A percentile compares a stretch with the other conserved stretches of the same genome.
Evolutionary conservation across 1,140 invertebrate genomes (phyloP).

Genomic region (Parasteatoda tepidariorum): DNA sequence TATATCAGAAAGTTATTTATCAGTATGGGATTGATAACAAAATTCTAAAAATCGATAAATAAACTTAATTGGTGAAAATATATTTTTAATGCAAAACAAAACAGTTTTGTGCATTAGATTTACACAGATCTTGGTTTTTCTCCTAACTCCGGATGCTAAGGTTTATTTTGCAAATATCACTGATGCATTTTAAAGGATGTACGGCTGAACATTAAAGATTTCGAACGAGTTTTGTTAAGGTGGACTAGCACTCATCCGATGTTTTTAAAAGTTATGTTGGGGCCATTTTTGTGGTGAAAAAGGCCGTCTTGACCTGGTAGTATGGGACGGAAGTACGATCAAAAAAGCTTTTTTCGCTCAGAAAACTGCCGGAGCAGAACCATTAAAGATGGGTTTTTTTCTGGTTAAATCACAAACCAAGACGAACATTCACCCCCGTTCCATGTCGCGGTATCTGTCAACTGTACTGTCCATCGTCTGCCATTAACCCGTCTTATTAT

Average conservation of each 20-base stretch:
- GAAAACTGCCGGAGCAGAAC: slow-evolving; percentile 59
- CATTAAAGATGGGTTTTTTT: slow-evolving; percentile 57
- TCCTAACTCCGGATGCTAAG: no score
- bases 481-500: slow-evolving; percentile 51
- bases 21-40: no score
- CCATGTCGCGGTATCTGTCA: slow-evolving; percentile 40
- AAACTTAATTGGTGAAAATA: no score
- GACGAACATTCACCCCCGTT: slow-evolving; percentile 52
- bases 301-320: slow-evolving; percentile 51
- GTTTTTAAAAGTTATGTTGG: slow-evolving; percentile 13
- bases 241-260: slow-evolving; percentile 42
- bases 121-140: no score
- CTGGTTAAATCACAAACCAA: slow-evolving; percentile 42
- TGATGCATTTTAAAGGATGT: slow-evolving; percentile 26
- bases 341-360: slow-evolving; percentile 52
- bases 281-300: not conserved
- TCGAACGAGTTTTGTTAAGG: not conserved
- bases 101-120: no score
- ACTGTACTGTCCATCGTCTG: slow-evolving; percentile 48
- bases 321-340: slow-evolving; percentile 36
- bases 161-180: no score
- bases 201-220: slow-evolving; percentile 28
- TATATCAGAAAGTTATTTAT: no score
- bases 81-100: no score
- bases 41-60: no score